Conservation (phyloP, 2,797 vertebrate species). For the Phrynocephalus forsythii region DNA sequence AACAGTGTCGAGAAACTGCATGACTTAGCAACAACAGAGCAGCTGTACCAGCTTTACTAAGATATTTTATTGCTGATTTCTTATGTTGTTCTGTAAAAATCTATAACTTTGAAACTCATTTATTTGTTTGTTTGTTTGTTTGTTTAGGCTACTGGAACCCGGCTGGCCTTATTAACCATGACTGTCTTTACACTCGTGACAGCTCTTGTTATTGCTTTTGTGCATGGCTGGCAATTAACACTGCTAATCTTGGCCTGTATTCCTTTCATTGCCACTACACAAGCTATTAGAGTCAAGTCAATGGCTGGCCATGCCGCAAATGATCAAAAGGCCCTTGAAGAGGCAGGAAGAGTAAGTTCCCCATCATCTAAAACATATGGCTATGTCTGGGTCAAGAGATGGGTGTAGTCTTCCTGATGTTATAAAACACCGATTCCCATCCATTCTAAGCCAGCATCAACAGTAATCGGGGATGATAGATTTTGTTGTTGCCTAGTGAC, state of each 20-base stretch:
- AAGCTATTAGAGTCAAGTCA: constrained; percentile 74
- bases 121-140: constrained; percentile 25
- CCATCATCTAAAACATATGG: neutral
- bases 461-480: too few relatives aligned
- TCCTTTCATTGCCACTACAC: constrained; percentile 76
- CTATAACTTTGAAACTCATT: neutral
- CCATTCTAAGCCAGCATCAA: too few relatives aligned
- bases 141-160: constrained; percentile 76
- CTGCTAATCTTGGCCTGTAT: constrained; percentile 79
- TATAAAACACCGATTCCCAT: neutral
- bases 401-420: neutral
- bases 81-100: neutral
- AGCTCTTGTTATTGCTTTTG: constrained; percentile 79
- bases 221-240: constrained; percentile 79
- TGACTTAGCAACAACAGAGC: neutral
- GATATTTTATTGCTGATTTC: neutral
- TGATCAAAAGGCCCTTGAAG: constrained; percentile 80
- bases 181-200: constrained; percentile 66
- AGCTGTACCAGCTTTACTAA: neutral
- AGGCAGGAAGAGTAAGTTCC: constrained; percentile 79
- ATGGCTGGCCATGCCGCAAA: constrained; percentile 77
- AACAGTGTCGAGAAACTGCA: neutral
- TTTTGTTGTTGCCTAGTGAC: too few relatives aligned
- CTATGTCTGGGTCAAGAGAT: neutral
- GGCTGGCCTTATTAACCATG: constrained; percentile 73